These are phyloP conservation scores for Seladonia tumulorum DNA, from an alignment of 2,888 invertebrate species.

Conservation along the genomic window DNA sequence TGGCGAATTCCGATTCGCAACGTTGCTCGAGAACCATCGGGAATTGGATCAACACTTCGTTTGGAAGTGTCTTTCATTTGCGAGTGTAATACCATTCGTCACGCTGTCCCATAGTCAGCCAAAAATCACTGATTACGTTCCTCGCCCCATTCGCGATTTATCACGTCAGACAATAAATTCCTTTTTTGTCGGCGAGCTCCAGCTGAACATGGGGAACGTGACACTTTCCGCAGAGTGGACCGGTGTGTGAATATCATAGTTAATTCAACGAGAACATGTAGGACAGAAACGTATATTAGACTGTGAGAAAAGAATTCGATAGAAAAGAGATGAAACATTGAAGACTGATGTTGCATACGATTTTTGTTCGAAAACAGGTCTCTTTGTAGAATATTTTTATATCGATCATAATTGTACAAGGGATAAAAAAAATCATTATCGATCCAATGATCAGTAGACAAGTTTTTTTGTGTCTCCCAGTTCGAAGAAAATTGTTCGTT, in stretches of 20 bases:
- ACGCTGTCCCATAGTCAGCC: neutral
- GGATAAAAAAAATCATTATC: neutral
- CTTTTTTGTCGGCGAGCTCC: neutral
- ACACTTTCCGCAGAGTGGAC: neutral
- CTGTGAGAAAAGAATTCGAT: neutral
- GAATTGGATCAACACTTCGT: neutral
- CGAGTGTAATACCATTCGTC: constrained; percentile 11
- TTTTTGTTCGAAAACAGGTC: neutral
- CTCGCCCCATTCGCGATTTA: neutral
- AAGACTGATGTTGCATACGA: neutral
- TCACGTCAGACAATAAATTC: neutral
- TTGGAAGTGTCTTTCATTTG: constrained; percentile 19
- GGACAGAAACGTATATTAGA: neutral
- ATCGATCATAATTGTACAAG: neutral
- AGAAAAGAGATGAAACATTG: neutral
- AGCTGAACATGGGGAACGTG: neutral
- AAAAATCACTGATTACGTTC: neutral
- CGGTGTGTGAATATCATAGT: neutral
- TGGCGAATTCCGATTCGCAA: neutral
- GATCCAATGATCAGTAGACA: neutral
- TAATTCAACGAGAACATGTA: neutral
- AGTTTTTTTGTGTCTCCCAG: neutral
- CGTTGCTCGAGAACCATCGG: neutral
- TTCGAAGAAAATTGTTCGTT: neutral
- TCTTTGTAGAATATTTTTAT: neutral